Evolutionary conservation across 2,797 vertebrate genomes (phyloP).

Genomic region (Thaleichthys pacificus): DNA sequence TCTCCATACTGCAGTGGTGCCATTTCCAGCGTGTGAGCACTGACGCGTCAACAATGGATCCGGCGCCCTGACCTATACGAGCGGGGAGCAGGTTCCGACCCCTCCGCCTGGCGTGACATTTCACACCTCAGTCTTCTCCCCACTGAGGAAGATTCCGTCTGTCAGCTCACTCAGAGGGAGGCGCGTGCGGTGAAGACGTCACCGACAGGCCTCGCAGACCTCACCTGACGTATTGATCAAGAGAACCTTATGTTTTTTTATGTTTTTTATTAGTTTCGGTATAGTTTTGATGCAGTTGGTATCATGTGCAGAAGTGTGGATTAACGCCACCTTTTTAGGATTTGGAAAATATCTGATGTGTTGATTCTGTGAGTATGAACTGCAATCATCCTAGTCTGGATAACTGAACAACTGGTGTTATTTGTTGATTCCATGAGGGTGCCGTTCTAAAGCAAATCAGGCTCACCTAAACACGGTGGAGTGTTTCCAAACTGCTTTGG

Average conservation of each 20-base stretch:
- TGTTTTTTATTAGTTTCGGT: too few relatives aligned
- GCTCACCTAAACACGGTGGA: too few relatives aligned
- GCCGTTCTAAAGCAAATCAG: too few relatives aligned
- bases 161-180: conserved; percentile 1
- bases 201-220: not conserved
- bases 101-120: conserved; percentile 32
- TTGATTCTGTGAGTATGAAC: too few relatives aligned
- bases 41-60: conserved; percentile 38
- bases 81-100: conserved; percentile 27
- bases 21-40: conserved; percentile 31
- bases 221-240: not conserved
- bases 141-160: conserved; percentile 14
- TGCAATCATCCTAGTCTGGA: too few relatives aligned
- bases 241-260: not conserved
- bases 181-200: not conserved
- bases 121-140: conserved; percentile 24
- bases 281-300: too few relatives aligned
- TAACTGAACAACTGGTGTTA: too few relatives aligned
- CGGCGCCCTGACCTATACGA: conserved; percentile 32
- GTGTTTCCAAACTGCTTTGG: too few relatives aligned
- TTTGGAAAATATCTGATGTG: too few relatives aligned
- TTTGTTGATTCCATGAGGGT: too few relatives aligned
- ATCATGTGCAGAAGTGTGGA: not conserved
- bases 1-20: conserved; percentile 30
- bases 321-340: not conserved